Base-by-base conservation (phyloP, 2,797 vertebrate genomes). In the Morus bassanus region DNA sequence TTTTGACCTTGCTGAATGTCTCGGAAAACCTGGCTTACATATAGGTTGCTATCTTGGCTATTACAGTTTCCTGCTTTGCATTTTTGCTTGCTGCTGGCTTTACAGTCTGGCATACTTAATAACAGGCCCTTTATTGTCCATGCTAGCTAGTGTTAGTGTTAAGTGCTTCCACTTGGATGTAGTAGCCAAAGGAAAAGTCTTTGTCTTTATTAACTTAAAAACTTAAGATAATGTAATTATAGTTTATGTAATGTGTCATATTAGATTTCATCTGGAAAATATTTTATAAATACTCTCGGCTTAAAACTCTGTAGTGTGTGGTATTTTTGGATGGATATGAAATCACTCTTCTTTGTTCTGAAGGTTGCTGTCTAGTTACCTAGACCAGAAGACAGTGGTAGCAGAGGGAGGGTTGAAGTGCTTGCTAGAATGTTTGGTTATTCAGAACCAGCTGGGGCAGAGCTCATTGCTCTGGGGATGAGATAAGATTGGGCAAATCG, bases 171-270 rank as follows among this genome's bases (percentile, higher is more conserved):
- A 69, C 86, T 95, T 91, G 79, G 69, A 79, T 94, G 41, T 74
- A 76, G 72, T 82, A 78, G 91, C 87, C 82, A 56, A 77, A 93
- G 83, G 61, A 91, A 91, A 90, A 84, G 25, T 45, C 79, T 91
- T 89, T 90, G 85, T 80, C 83, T 83, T 73, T 89, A 89, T 89
- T 96, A 87, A 67, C 68, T 75, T 89, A 70, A 96, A 93, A 90
- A 69, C 30, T 46, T 53, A 68, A 75, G 57, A 27, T 88, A 95
- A 84, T 1, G 3, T 70, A 90, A 76, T 89, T 91, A 46, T 5
- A 61, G 27, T 48, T 95, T 92, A 56, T 76, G 51, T 91, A 85
- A 81, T 56, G 51, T 79, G 50, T 86, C 0, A 0, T 85, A 18
- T 87, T 80, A 27, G 57, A 72, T 94, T 95, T 94, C 12, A 46